A percentile compares a stretch with the other conserved stretches of the same genome.
phyloP scores from a whole-genome alignment of 2,888 invertebrate species.

The Clistopyga incitator region DNA sequence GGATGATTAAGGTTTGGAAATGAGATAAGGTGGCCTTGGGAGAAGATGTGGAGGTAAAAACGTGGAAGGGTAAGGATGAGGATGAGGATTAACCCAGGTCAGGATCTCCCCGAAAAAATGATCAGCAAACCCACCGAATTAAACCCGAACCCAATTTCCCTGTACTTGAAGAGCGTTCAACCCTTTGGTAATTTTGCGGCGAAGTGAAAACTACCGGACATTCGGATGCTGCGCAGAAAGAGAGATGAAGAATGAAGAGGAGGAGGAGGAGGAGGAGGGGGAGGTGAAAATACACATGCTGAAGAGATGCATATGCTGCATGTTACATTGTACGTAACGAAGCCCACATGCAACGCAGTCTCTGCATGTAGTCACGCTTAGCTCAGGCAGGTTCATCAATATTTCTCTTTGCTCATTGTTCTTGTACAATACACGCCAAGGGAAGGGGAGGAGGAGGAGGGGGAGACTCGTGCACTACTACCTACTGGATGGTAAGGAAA shows the following conservation, averaged over 20 bases:
- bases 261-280: not conserved
- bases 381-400: slow-evolving; percentile 85
- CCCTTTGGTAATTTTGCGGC: not conserved
- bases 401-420: slow-evolving; percentile 86
- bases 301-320: not conserved
- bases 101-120: too few relatives aligned
- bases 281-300: not conserved
- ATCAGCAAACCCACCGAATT: not conserved
- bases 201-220: not conserved
- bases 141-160: not conserved
- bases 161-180: too few relatives aligned
- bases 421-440: slow-evolving; percentile 79
- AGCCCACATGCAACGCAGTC: slow-evolving; percentile 18
- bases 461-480: slow-evolving; percentile 9
- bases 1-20: not conserved
- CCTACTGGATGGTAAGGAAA: slow-evolving; percentile 26
- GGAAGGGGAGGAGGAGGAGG: slow-evolving; percentile 4
- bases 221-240: not conserved
- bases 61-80: too few relatives aligned
- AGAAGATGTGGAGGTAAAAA: too few relatives aligned
- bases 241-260: not conserved
- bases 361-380: slow-evolving; percentile 41
- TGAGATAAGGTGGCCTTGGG: too few relatives aligned
- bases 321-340: slow-evolving; percentile 28
- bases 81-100: too few relatives aligned